Base-by-base conservation (phyloP, 2,113 vertebrate genomes). In the Rhinogobius similis region DNA sequence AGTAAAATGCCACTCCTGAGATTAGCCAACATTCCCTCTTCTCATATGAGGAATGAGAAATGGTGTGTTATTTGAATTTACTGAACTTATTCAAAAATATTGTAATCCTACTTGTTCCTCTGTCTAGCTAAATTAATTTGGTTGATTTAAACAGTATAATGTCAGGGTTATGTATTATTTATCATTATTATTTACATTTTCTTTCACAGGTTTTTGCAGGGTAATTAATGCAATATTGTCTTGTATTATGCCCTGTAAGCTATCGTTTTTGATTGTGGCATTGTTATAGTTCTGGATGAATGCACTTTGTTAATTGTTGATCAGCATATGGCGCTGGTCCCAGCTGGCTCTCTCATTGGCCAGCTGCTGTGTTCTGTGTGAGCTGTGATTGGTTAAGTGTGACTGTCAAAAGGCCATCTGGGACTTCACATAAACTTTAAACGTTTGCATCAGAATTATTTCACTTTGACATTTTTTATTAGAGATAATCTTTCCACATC, bases 291-390 rank as follows among this genome's bases (percentile, higher is more conserved):
- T 65, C 71, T 62, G 53, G 76, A 73, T 43, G 77, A 67, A 27
- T 69, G 70, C 58, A 46, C 68, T 32, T 70, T 53, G 82, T 69
- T 86, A 77, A 86, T 78, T 70, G 81, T 81, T 82, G 79, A 82
- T 89, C 71, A 81, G 53, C 81, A 80, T 81, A 70, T 85, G 82
- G 67, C 67, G 62, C 78, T 52, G 21, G 75, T 74, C 82, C 70
- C 70, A 82, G 78, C 66, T 81, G 82, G 70, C 70, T 16, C 29
- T 23, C 44, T 53, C 29, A 61, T 64, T 81, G 73, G 68, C 76
- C 84, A 81, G 80, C 73, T 85, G 78, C 75, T 72, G 21, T 0
- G 44, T 78, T 76, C 26, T n/a, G 27, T 62, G 58, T 77, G 64
- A 67, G 81, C 55, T 77, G 50, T 65, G 72, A 86, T 84, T 86